Evolutionary conservation across 2,888 invertebrate genomes (phyloP).

Genomic region (Mythimna vitellina): DNA sequence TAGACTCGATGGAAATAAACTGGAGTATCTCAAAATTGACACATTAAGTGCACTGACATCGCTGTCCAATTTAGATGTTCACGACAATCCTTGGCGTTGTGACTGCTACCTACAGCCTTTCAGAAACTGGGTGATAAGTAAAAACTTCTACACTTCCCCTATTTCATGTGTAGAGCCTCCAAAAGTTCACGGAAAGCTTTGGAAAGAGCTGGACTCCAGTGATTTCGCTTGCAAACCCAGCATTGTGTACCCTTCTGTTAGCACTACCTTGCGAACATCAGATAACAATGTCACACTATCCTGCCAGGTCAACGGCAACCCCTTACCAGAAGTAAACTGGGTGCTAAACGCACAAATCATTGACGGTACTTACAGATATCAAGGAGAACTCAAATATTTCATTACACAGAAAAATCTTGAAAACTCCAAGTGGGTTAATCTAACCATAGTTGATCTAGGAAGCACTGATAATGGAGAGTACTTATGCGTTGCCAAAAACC

Average conservation of each 20-base stretch:
- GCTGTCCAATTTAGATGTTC: constrained; percentile 93
- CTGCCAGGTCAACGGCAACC: constrained; percentile 94
- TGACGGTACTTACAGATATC: constrained; percentile 88
- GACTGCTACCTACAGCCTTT: constrained; percentile 96
- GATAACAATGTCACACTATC: constrained; percentile 93
- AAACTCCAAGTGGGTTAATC: constrained; percentile 91
- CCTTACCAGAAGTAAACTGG: constrained; percentile 94
- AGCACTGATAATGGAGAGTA: constrained; percentile 93
- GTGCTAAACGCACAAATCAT: constrained; percentile 92
- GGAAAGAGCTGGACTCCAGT: constrained; percentile 93
- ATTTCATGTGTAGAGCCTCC: constrained; percentile 94
- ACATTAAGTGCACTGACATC: constrained; percentile 92
- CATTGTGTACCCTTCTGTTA: constrained; percentile 92
- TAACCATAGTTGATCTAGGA: constrained; percentile 92
- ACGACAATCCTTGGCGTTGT: constrained; percentile 97
- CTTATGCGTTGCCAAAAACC: constrained; percentile 95
- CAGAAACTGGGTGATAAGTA: constrained; percentile 93
- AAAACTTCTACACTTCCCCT: constrained; percentile 94
- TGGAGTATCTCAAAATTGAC: constrained; percentile 92
- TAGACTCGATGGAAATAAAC: constrained; percentile 93
- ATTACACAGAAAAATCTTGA: constrained; percentile 79
- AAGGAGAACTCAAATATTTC: constrained; percentile 87
- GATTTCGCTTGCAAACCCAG: constrained; percentile 96
- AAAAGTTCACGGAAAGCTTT: constrained; percentile 92
- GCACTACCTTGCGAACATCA: constrained; percentile 91